Evolutionary conservation across 2,113 vertebrate species (phyloP).

Genomic region (Phylloscopus trochilus): DNA sequence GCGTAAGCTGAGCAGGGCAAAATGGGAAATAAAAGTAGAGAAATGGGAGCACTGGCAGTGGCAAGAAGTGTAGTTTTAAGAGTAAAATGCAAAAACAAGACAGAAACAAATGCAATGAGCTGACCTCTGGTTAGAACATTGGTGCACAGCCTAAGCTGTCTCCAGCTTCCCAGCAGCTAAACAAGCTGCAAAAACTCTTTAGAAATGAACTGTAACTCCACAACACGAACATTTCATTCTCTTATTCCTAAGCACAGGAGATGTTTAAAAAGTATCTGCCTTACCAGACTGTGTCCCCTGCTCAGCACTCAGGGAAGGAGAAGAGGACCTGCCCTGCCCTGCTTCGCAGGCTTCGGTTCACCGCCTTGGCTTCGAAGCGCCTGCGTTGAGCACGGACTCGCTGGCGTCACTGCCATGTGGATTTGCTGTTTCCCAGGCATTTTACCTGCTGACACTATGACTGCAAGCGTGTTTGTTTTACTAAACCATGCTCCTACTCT

Average conservation of each 20-base stretch:
- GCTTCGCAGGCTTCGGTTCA: background rate
- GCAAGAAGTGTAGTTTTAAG: background rate
- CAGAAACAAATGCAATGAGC: background rate
- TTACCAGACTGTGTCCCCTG: background rate
- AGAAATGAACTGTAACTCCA: background rate
- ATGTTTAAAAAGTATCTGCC: background rate
- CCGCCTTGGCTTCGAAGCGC: background rate
- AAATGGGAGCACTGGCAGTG: background rate
- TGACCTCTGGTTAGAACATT: accelerated
- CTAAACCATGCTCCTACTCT: background rate
- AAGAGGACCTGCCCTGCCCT: background rate
- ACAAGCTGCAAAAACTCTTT: background rate
- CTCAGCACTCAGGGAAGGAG: background rate
- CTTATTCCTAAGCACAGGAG: background rate
- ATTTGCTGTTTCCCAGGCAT: background rate
- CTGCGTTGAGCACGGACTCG: accelerated
- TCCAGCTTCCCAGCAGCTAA: background rate
- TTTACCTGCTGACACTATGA: background rate
- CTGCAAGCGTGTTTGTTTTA: background rate
- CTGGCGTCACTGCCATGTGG: accelerated
- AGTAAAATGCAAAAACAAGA: background rate
- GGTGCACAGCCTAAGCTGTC: accelerated
- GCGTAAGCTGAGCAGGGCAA: background rate
- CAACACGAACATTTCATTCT: accelerated
- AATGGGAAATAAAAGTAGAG: accelerated